These are phyloP conservation scores for Sicus ferrugineus DNA, from an alignment of 2,888 invertebrate genomes.

Conservation along the genomic window DNA sequence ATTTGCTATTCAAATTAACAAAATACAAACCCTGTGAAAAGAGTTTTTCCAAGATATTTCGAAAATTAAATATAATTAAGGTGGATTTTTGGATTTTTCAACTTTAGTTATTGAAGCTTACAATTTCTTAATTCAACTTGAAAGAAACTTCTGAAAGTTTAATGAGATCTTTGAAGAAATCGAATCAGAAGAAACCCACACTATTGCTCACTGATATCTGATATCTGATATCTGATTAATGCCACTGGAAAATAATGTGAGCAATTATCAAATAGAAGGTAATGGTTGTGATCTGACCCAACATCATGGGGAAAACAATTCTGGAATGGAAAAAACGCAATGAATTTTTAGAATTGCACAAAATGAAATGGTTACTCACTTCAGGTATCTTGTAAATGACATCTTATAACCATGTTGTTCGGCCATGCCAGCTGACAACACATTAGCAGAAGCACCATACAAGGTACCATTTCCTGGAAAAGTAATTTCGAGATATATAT, in stretches of 20 bases:
- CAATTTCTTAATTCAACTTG: not conserved
- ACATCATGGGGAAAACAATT: conserved; percentile 85
- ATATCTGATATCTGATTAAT: conserved; percentile 42
- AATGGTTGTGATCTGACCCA: conserved; percentile 74
- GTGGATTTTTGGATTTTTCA: not conserved
- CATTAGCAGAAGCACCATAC: conserved; percentile 90
- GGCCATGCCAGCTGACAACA: conserved; percentile 89
- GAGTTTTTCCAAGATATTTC: not conserved
- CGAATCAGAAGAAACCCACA: not conserved
- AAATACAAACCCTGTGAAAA: too few species aligned
- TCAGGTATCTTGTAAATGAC: conserved; percentile 83
- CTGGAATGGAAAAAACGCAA: conserved; percentile 63
- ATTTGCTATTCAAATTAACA: too few species aligned
- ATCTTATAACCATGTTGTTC: conserved; percentile 91
- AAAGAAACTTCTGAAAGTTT: not conserved
- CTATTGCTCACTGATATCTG: not conserved
- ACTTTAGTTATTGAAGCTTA: not conserved
- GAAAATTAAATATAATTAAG: not conserved
- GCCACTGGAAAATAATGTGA: conserved; percentile 70
- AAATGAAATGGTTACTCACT: conserved; percentile 64
- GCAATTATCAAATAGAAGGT: conserved; percentile 75
- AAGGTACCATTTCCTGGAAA: conserved; percentile 86
- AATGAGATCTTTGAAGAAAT: not conserved
- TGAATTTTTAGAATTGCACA: conserved; percentile 1
- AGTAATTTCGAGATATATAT: too few species aligned